Base-by-base conservation (phyloP, 2,888 invertebrate species). In the Podabrus alpinus region DNA sequence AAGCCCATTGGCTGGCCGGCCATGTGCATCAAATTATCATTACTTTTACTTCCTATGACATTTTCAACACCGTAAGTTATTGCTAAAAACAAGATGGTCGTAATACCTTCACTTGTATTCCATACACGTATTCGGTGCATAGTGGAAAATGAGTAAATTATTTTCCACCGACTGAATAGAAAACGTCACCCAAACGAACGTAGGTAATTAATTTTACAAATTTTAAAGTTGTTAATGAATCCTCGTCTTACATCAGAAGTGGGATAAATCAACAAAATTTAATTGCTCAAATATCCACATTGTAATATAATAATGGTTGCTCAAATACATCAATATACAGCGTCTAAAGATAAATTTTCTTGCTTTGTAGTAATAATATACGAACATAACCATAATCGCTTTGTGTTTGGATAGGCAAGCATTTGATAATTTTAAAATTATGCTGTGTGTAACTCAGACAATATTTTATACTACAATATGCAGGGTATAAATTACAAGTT, bases 31-130 rank as follows among this genome's bases (percentile, higher is more conserved):
- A 78, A 80, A 80, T 80, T 77, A 80, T 79, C 80, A 79, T 80
- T 79, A 80, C 77, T 80, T 80, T 80, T 78, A 79, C 79, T 78
- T 77, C 77, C 75, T 73, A 75, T 77, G 79, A 79, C 79, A 73
- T 76, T 76, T 76, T 75, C 76, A 74, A 69, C 72, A 68, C 59
- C 70, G 74, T 79, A 79, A 79, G 71, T 76, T 79, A 77, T 76
- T 73, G 76, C 70, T 66, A 60, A 29, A 45, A 45, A 45, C 45
- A 45, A 45, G 45, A 45, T 45, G 45, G 45, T 45, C n/a, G 45
- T 45, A 45, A 45, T 62, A 67, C 60, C 25, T 19, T 67, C 25
- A 59, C 16, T 64, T 17, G 73, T 71, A 77, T 78, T 77, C 78
- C 66, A 19, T 15, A 74, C 77, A 77, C 77, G 78, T 78, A 67